These are phyloP conservation scores for Drosophila leonis DNA, from an alignment of 2,888 invertebrate genomes.

Conservation along the genomic window DNA sequence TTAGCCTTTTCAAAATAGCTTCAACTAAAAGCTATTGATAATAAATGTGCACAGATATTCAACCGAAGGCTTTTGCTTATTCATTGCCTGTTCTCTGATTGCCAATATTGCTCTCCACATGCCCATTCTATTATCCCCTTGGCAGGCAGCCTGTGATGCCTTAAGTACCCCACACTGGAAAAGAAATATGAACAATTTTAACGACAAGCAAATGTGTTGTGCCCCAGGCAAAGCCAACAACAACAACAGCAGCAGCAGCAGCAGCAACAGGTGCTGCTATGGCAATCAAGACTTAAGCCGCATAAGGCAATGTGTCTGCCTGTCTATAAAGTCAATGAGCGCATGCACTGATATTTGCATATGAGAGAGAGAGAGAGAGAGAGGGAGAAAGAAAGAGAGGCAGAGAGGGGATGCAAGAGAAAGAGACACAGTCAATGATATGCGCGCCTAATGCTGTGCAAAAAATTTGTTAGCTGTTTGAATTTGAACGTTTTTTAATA, in stretches of 20 bases:
- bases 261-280: constrained; percentile 66
- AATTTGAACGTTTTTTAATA: constrained; percentile 26
- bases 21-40: too few relatives aligned
- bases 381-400: neutral
- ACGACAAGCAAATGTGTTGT: constrained; percentile 52
- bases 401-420: neutral
- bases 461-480: constrained; percentile 64
- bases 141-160: constrained; percentile 3
- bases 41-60: too few relatives aligned
- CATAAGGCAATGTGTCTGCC: constrained; percentile 47
- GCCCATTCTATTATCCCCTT: constrained; percentile 13
- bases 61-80: neutral
- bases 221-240: constrained; percentile 42
- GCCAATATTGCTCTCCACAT: constrained; percentile 4
- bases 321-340: constrained; percentile 48
- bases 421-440: constrained; percentile 61
- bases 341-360: constrained; percentile 36
- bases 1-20: too few relatives aligned
- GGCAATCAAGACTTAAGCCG: constrained; percentile 55
- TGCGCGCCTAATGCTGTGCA: constrained; percentile 72
- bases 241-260: neutral
- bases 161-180: constrained; percentile 26
- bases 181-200: constrained; percentile 42
- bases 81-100: constrained; percentile 7
- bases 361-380: neutral